Evolutionary conservation across 2,113 vertebrate genomes (phyloP).

Genomic region (rat (Rattus norvegicus)): DNA sequence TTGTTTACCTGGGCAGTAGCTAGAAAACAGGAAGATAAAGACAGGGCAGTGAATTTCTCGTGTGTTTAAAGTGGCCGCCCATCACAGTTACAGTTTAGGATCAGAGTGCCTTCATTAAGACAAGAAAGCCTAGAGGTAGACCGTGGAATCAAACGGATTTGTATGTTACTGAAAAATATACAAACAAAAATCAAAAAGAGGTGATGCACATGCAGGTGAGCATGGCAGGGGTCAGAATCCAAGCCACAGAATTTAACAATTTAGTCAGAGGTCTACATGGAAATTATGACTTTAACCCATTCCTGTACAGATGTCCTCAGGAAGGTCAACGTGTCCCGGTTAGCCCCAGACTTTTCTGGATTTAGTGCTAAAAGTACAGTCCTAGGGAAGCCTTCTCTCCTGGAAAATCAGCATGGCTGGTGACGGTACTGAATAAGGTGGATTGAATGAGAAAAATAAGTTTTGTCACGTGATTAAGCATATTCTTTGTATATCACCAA

Average conservation of each 20-base stretch:
- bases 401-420: background rate
- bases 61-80: too few relatives aligned
- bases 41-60: background rate
- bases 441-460: background rate
- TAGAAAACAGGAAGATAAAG: background rate
- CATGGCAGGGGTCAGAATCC: background rate
- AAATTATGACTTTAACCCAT: background rate
- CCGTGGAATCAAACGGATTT: background rate
- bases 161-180: background rate
- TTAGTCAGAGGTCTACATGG: background rate
- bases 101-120: background rate
- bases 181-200: background rate
- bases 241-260: background rate
- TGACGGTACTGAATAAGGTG: background rate
- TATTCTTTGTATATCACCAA: background rate
- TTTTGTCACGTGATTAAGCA: background rate
- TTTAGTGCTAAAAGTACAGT: background rate
- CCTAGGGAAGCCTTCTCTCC: rapidly evolving
- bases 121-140: background rate
- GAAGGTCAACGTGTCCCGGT: rapidly evolving
- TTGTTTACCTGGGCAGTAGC: constrained; percentile 20
- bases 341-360: rapidly evolving
- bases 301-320: background rate
- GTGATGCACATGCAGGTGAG: too few relatives aligned
- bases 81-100: background rate